Evolutionary conservation across 2,113 vertebrate species (phyloP).

Genomic region (Irena cyanogastra): DNA sequence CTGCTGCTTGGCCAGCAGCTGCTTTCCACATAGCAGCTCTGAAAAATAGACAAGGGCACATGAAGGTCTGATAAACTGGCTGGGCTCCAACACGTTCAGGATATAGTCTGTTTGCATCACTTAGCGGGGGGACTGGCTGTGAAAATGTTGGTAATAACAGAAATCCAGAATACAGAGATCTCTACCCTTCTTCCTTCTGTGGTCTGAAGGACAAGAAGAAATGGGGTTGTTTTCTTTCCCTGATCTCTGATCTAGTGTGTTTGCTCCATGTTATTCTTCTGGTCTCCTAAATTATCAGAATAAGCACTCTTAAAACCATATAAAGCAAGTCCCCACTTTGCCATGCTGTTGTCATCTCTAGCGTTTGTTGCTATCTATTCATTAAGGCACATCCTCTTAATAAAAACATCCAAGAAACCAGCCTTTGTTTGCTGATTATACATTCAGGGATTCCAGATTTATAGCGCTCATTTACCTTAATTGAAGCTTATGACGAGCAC

Average conservation of each 20-base stretch:
- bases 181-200: neutral
- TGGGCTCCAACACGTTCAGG: neutral
- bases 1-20: neutral
- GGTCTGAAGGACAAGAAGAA: neutral
- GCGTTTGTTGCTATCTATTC: slow-evolving; percentile 50
- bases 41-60: neutral
- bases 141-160: neutral
- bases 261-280: slow-evolving; percentile 4
- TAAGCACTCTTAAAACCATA: slow-evolving; percentile 25
- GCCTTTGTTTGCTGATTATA: slow-evolving; percentile 36
- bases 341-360: slow-evolving; percentile 37
- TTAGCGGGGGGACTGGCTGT: neutral
- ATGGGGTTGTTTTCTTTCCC: neutral
- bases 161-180: neutral
- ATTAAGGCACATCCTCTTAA: slow-evolving; percentile 54
- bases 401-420: slow-evolving; percentile 52
- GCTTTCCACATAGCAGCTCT: neutral
- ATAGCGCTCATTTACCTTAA: slow-evolving; percentile 45
- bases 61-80: neutral
- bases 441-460: slow-evolving; percentile 40
- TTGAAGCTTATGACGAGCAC: slow-evolving; percentile 57
- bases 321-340: slow-evolving; percentile 38
- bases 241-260: neutral
- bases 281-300: slow-evolving; percentile 47
- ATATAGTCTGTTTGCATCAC: neutral